Evolutionary conservation across 1,140 invertebrate genomes (phyloP).

Genomic region (Kradibia gibbosae): DNA sequence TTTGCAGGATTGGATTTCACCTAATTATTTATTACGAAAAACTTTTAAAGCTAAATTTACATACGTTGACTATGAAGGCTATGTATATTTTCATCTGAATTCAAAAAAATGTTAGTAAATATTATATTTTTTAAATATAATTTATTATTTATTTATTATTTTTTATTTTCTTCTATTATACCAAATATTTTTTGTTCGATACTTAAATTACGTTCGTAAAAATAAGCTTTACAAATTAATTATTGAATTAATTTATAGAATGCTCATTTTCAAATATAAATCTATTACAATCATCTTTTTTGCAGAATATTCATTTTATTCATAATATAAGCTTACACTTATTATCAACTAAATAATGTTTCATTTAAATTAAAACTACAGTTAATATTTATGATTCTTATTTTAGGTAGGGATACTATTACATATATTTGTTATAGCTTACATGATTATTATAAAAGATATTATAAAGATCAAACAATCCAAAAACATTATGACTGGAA

Average conservation of each 20-base stretch:
- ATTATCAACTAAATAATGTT: background rate
- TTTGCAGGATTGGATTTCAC: conserved; percentile 63
- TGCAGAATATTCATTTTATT: too few relatives aligned
- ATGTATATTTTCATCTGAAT: conserved; percentile 73
- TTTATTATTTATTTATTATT: background rate
- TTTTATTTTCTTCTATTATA: background rate
- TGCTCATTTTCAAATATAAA: too few relatives aligned
- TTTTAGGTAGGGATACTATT: conserved; percentile 65
- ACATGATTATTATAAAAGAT: conserved; percentile 70
- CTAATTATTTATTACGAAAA: conserved; percentile 54
- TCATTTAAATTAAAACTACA: background rate
- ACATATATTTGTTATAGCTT: conserved; percentile 72
- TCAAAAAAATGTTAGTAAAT: conserved; percentile 55
- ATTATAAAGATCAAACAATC: conserved; percentile 68
- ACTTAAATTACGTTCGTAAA: background rate
- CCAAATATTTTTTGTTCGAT: too few relatives aligned
- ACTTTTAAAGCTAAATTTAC: conserved; percentile 73
- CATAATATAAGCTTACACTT: too few relatives aligned
- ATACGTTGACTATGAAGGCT: conserved; percentile 75
- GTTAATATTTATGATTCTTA: conserved; percentile 15
- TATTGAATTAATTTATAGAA: too few relatives aligned
- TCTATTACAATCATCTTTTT: too few relatives aligned
- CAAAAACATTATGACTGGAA: conserved; percentile 72
- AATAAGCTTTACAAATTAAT: too few relatives aligned
- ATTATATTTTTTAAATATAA: background rate